Base-by-base conservation (phyloP, 2,797 vertebrate genomes). In the Phoebastria nigripes region DNA sequence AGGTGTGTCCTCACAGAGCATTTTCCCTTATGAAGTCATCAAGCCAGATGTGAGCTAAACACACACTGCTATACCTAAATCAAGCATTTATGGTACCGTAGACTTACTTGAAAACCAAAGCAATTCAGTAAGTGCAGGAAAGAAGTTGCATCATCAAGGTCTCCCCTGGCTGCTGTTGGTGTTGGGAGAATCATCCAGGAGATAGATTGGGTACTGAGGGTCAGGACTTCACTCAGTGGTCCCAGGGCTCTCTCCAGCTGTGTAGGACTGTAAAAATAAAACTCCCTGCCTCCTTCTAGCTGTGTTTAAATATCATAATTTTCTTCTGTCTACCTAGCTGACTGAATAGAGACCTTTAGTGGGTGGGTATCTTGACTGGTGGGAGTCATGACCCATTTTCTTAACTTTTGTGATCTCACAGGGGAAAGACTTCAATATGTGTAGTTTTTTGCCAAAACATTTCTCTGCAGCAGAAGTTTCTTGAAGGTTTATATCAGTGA, bases 1-100 rank as follows among this genome's bases (percentile, higher is more conserved):
- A 54, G 49, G 3, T 4, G 4, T 59, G 59, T 73, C 47, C 59
- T 84, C 28, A 49, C 24, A 56, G 8, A 25, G 2, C 1, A 0
- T 58, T 56, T 82, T 66, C 14, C 29, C 8, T 80, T 58, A 35
- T 12, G 26, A 42, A 44, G 22, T 37, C 35, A 39, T 63, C 26
- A 31, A 80, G 39, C 8, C 63, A 58, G 9, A 35, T 41, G 15
- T 47, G 21, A 80, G 15, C 13, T 78, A 31, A 90, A 90, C 11
- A 71, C 26, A 86, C 3, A 16, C 6, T 44, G 37, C 12, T 70
- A 5, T 47, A 41, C 15, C 59, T 41, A 82, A 94, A 55, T 71
- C 10, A 59, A 67, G 12, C 21, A n/a, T 71, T 81, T 92, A 11
- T 47, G 39, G 18, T 35, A 58, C 33, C 2, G 1, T 12, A 42